Evolutionary conservation across 2,113 vertebrate genomes (phyloP).

Genomic region (Zootoca vivipara): DNA sequence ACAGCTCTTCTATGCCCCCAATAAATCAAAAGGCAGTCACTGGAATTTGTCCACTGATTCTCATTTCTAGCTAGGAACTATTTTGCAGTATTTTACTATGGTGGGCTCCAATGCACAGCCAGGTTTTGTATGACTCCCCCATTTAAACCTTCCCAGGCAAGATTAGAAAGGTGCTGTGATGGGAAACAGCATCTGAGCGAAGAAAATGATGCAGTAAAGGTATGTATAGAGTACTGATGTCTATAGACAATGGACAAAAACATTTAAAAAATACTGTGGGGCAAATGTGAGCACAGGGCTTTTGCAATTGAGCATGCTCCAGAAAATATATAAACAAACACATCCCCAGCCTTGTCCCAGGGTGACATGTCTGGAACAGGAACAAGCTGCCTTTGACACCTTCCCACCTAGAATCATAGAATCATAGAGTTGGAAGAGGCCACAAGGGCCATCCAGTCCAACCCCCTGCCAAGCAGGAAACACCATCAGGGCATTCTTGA

Average conservation of each 20-base stretch:
- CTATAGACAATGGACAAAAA: neutral
- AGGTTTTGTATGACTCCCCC: neutral
- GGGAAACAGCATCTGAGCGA: neutral
- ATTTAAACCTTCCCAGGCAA: neutral
- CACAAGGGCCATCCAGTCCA: too few relatives aligned
- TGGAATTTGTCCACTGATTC: neutral
- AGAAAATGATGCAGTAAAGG: neutral
- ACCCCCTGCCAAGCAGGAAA: too few relatives aligned
- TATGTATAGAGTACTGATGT: neutral
- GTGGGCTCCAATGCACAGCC: neutral
- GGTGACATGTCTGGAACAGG: neutral
- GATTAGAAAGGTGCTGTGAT: neutral
- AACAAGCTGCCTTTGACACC: too few relatives aligned
- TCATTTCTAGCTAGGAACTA: neutral
- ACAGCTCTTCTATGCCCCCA: neutral
- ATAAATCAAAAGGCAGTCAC: neutral
- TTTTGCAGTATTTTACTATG: neutral
- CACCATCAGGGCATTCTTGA: too few relatives aligned
- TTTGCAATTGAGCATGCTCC: neutral
- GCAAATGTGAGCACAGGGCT: too few relatives aligned
- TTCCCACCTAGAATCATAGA: too few relatives aligned
- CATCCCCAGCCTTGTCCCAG: neutral
- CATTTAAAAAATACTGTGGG: neutral
- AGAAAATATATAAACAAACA: neutral
- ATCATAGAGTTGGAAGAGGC: too few relatives aligned